Percentiles rank a stretch among this genome's conserved stretches.
Conservation (phyloP, 2,113 vertebrate genomes). For the Sterna hirundo region DNA sequence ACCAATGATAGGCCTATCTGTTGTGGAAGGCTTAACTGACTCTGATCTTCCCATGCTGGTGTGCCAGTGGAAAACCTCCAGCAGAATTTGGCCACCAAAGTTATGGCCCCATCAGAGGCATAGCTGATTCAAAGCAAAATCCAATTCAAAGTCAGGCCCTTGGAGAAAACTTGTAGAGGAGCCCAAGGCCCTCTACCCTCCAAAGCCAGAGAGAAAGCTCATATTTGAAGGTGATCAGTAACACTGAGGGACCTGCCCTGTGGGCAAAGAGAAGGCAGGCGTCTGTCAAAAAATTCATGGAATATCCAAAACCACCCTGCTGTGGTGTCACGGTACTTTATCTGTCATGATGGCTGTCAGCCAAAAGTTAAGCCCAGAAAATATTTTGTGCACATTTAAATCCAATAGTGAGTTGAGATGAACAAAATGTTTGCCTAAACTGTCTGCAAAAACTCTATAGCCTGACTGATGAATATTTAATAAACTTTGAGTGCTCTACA, state of each 20-base stretch:
- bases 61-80: neutral
- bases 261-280: neutral
- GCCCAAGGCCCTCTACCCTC: neutral
- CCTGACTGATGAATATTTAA: neutral
- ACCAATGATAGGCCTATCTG: rapidly evolving
- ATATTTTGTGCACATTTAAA: neutral
- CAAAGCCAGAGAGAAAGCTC: neutral
- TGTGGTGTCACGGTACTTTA: neutral
- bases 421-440: neutral
- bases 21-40: neutral
- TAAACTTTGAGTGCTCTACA: neutral
- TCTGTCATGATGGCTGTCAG: neutral
- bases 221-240: neutral
- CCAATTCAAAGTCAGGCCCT: neutral
- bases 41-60: neutral
- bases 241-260: neutral
- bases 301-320: neutral
- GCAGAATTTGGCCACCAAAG: neutral
- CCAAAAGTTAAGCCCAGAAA: neutral
- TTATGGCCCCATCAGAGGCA: rapidly evolving
- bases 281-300: neutral
- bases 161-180: neutral
- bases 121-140: neutral
- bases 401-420: neutral
- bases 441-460: neutral